phyloP scores from a whole-genome alignment of 2,888 invertebrate species.

The Machimus atricapillus region DNA sequence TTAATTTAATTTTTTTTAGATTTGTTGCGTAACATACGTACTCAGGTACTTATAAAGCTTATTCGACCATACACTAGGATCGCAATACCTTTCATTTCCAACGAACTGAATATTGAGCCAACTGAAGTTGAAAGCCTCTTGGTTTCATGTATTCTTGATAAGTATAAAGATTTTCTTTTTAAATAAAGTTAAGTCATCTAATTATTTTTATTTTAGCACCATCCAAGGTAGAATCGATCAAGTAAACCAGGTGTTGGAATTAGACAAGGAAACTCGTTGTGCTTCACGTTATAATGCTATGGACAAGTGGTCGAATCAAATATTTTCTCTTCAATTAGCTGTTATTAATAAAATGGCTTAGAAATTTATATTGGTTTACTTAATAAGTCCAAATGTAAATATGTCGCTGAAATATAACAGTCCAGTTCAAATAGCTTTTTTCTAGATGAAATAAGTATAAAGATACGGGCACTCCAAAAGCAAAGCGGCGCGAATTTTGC shows the following conservation, averaged over 20 bases:
- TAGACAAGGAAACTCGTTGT: slow-evolving; percentile 80
- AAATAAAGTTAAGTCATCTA: not conserved
- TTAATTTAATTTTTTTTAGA: slow-evolving; percentile 65
- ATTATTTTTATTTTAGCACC: slow-evolving; percentile 66
- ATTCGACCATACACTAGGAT: slow-evolving; percentile 98
- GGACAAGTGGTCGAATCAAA: slow-evolving; percentile 95
- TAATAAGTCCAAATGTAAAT: not conserved
- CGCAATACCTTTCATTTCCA: slow-evolving; percentile 96
- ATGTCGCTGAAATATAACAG: not conserved
- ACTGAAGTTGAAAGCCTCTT: slow-evolving; percentile 95
- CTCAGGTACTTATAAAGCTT: slow-evolving; percentile 95
- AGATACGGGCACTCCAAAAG: not conserved
- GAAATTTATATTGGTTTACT: slow-evolving; percentile 45
- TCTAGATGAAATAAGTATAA: not conserved
- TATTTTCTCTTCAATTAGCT: slow-evolving; percentile 85
- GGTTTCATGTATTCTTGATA: slow-evolving; percentile 97
- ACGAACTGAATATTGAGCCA: slow-evolving; percentile 90
- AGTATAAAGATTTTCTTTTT: slow-evolving; percentile 65
- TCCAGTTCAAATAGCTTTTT: not conserved
- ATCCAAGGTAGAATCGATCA: slow-evolving; percentile 90
- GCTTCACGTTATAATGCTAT: slow-evolving; percentile 90
- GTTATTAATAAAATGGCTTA: slow-evolving; percentile 94
- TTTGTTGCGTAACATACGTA: slow-evolving; percentile 92
- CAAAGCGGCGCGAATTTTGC: no score
- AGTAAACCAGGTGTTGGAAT: slow-evolving; percentile 90